phyloP scores from a whole-genome alignment of 2,113 vertebrate species.

The Agelaius phoeniceus region DNA sequence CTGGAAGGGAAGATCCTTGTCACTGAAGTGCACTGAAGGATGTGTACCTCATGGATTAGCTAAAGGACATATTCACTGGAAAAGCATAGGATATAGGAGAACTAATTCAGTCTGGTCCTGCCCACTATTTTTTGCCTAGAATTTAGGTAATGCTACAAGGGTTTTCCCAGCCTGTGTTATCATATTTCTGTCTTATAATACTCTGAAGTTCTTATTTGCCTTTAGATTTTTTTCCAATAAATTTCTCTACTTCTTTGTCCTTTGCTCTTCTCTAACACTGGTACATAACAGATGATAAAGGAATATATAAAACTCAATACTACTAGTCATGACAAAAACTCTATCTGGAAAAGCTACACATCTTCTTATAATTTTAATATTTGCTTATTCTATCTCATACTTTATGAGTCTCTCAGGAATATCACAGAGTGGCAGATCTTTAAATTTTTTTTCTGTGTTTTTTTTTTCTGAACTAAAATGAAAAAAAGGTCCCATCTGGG shows the following conservation, averaged over 20 bases:
- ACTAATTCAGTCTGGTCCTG: neutral
- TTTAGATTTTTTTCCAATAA: neutral
- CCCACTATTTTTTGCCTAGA: neutral
- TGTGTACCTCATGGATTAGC: neutral
- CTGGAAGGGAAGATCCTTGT: neutral
- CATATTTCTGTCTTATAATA: neutral
- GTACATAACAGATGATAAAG: neutral
- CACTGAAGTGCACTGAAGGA: neutral
- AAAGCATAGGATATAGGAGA: neutral
- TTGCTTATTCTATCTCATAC: neutral
- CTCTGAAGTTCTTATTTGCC: neutral
- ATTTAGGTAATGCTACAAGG: neutral
- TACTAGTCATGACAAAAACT: neutral
- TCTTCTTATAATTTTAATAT: neutral
- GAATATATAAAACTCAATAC: neutral
- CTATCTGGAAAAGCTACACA: neutral
- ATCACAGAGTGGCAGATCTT: neutral
- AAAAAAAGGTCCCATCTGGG: neutral
- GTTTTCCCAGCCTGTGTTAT: neutral
- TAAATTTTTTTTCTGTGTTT: neutral
- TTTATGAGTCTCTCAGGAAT: neutral
- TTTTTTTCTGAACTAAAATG: neutral
- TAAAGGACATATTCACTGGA: neutral
- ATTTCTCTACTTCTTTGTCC: neutral
- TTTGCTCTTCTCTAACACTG: neutral